phyloP scores from a whole-genome alignment of 2,888 invertebrate species.

The Apodemia mormo region DNA sequence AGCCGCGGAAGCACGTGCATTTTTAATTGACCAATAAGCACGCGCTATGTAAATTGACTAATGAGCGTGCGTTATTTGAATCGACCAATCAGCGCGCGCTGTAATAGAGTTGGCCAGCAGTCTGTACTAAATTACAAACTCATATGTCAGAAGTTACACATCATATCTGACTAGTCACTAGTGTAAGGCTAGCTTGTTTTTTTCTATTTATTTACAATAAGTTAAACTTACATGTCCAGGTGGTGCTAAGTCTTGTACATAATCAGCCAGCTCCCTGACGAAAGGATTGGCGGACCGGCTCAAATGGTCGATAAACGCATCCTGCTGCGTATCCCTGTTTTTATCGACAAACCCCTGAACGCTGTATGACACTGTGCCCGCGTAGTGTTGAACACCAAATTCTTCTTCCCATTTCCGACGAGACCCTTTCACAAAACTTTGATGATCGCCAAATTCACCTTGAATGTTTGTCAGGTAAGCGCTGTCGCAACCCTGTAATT shows the following conservation, averaged over 20 bases:
- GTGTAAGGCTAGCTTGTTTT: too few species aligned
- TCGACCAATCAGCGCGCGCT: too few species aligned
- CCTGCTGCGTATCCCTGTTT: conserved; percentile 95
- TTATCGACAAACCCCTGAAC: conserved; percentile 93
- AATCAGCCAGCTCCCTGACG: conserved; percentile 87
- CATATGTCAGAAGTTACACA: neutral
- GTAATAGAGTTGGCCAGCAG: too few species aligned
- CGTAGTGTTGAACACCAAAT: conserved; percentile 94
- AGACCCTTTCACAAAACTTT: conserved; percentile 93
- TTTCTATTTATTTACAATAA: neutral
- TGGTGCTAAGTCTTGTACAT: conserved; percentile 77
- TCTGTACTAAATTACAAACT: too few species aligned
- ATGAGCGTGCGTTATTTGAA: too few species aligned
- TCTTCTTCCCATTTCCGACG: conserved; percentile 94
- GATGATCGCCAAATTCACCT: conserved; percentile 91
- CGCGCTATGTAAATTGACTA: too few species aligned
- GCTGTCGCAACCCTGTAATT: conserved; percentile 88
- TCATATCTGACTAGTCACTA: too few species aligned
- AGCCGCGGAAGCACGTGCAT: too few species aligned
- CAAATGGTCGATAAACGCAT: conserved; percentile 94
- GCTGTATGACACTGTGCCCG: conserved; percentile 92
- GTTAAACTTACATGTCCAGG: conserved; percentile 82
- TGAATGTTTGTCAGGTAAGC: conserved; percentile 94
- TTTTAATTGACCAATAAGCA: too few species aligned
- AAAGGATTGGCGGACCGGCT: conserved; percentile 91